Conservation (phyloP, 2,888 invertebrate genomes). For the Epirrhoe alternata region DNA sequence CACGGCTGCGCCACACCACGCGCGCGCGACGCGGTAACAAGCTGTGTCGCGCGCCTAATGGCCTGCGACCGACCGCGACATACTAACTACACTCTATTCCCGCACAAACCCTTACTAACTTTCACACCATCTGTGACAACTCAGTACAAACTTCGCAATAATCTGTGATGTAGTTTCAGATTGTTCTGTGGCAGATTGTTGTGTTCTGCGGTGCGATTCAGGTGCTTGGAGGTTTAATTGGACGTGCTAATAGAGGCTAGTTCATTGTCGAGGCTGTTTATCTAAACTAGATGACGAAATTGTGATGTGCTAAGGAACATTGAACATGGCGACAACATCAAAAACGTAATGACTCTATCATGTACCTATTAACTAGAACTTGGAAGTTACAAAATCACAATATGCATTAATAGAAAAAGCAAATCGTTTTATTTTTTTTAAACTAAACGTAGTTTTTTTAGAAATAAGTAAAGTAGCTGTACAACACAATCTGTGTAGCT, state of each 20-base stretch:
- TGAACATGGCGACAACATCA: neutral
- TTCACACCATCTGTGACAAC: neutral
- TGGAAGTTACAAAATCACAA: neutral
- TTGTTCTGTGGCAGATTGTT: slow-evolving; percentile 13
- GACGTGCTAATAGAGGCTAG: slow-evolving; percentile 40
- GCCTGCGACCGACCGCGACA: slow-evolving; percentile 54
- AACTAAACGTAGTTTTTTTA: too few species aligned
- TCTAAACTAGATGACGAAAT: neutral
- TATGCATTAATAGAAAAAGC: too few species aligned
- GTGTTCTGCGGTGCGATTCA: slow-evolving; percentile 26
- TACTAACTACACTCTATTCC: slow-evolving; percentile 21
- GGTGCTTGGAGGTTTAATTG: slow-evolving; percentile 50
- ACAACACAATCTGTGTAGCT: too few species aligned
- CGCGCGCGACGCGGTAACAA: slow-evolving; percentile 57
- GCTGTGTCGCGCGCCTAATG: slow-evolving; percentile 60
- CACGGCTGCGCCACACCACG: slow-evolving; percentile 37
- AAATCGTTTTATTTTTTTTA: too few species aligned
- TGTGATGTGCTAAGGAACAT: neutral
- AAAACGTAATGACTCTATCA: neutral
- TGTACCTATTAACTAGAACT: too few species aligned
- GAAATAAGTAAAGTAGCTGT: too few species aligned
- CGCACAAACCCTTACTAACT: neutral
- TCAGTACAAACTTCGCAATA: slow-evolving; percentile 5
- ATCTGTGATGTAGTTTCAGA: slow-evolving; percentile 3
- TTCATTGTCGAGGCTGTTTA: slow-evolving; percentile 39